Base-by-base conservation (phyloP, 2,797 vertebrate species). In the Sciurus vulgaris region DNA sequence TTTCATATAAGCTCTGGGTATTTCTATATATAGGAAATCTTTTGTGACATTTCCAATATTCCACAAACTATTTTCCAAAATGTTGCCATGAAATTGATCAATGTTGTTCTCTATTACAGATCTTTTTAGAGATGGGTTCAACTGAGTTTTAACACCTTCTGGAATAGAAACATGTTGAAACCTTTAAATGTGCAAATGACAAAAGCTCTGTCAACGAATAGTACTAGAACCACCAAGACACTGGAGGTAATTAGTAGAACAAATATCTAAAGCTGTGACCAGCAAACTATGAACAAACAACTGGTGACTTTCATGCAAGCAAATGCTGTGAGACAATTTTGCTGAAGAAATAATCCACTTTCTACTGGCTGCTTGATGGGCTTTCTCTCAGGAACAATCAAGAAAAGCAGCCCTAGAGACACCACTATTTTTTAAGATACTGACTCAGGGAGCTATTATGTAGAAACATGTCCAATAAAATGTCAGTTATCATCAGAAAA, bases 391-490 rank as follows among this genome's bases (percentile, higher is more conserved):
- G 30, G 61, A 20, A 82, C 35, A 70, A 44, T 7, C 54, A n/a
- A 74, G 17, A 47, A 92, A 91, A 70, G 35, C 91, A 18, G 11
- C 0, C 30, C 82, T 77, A 44, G 70, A 59, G 86, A 81, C 20
- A 65, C 65, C 54, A 69, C 47, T 81, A 76, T 87, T 89, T 96
- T 73, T 91, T 78, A 96, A 81, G 86, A 96, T 9, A 44, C 0
- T 84, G 93, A 96, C 14, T 17, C 65, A 89, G n/a, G 30, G 14
- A 63, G 59, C 28, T 89, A 30, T 47, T 77, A 69, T 26, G 24
- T 74, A 85, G 59, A 87, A 76, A 89, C 90, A 86, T 35, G 20
- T 41, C 70, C 86, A 95, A 73, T n/a, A 72, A 89, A 93, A 86
- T 41, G n/a, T 81, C 61, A 85, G 28, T 70, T 5, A 14, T 22